Percentiles rank a stretch among this genome's conserved stretches.
These are phyloP conservation scores for Otis tarda DNA, from an alignment of 2,113 vertebrate species.

Conservation along the genomic window DNA sequence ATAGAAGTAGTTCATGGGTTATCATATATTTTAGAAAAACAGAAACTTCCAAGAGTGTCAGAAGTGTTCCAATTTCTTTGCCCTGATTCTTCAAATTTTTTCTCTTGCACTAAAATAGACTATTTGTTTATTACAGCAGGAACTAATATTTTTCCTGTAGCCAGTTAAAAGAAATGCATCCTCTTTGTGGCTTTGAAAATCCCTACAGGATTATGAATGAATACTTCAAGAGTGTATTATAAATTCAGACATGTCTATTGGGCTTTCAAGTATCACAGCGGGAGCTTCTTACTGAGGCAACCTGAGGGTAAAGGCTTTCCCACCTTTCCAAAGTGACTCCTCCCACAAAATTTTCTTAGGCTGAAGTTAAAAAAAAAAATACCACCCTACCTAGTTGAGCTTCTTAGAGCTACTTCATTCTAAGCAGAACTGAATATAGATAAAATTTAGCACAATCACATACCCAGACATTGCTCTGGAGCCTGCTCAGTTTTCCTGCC, in stretches of 20 bases:
- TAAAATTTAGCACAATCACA: not conserved
- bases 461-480: not conserved
- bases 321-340: constrained; percentile 68
- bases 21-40: not conserved
- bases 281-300: constrained; percentile 68
- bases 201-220: constrained; percentile 70
- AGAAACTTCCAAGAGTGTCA: not conserved
- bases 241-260: constrained; percentile 70
- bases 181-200: constrained; percentile 67
- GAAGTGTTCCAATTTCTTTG: not conserved
- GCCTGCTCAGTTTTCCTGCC: not conserved
- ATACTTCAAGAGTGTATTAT: constrained; percentile 70
- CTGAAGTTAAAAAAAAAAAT: constrained; percentile 46
- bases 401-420: constrained; percentile 27
- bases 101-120: not conserved
- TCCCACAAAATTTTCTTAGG: constrained; percentile 70
- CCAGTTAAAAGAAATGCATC: constrained; percentile 43
- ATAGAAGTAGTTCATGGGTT: not conserved
- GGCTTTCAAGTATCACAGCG: constrained; percentile 71
- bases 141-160: constrained; percentile 51
- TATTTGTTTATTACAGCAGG: constrained; percentile 55
- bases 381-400: constrained; percentile 40
- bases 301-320: constrained; percentile 67
- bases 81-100: not conserved
- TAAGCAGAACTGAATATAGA: not conserved